A percentile compares a stretch with the other conserved stretches of the same genome.
phyloP scores from a whole-genome alignment of 2,113 vertebrate species.

The Euleptes europaea region DNA sequence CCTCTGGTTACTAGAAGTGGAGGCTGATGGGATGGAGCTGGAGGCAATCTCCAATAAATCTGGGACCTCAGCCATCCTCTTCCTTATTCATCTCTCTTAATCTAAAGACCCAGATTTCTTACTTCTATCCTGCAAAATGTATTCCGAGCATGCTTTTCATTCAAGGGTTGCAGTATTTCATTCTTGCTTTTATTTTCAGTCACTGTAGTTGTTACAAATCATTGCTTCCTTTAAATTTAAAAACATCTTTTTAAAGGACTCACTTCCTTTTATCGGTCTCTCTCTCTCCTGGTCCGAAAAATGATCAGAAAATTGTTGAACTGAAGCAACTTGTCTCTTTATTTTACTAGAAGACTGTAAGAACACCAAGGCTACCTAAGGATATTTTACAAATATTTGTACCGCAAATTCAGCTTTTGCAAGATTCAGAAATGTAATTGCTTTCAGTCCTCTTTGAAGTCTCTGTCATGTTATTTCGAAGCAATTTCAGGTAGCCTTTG shows the following conservation, averaged over 20 bases:
- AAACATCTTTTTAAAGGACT: neutral
- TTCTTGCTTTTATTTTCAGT: neutral
- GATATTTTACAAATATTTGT: neutral
- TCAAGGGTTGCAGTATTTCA: neutral
- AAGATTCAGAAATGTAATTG: neutral
- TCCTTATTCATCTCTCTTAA: neutral
- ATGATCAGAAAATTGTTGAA: neutral
- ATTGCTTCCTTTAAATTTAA: neutral
- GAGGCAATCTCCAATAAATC: neutral
- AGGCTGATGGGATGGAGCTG: neutral
- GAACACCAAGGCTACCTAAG: neutral
- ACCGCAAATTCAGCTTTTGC: neutral
- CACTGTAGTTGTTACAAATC: neutral
- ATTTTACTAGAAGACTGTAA: slow-evolving; percentile 1
- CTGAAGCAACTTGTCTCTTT: neutral
- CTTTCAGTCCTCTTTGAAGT: neutral
- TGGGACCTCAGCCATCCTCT: neutral
- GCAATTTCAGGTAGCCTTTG: neutral
- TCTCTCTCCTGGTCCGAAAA: neutral
- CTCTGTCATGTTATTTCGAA: neutral
- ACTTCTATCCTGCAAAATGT: neutral
- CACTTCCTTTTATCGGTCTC: neutral
- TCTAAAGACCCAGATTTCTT: neutral
- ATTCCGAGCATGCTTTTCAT: neutral
- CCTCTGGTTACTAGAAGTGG: neutral